Conservation (phyloP, 2,113 vertebrate genomes). For the Cervus canadensis region DNA sequence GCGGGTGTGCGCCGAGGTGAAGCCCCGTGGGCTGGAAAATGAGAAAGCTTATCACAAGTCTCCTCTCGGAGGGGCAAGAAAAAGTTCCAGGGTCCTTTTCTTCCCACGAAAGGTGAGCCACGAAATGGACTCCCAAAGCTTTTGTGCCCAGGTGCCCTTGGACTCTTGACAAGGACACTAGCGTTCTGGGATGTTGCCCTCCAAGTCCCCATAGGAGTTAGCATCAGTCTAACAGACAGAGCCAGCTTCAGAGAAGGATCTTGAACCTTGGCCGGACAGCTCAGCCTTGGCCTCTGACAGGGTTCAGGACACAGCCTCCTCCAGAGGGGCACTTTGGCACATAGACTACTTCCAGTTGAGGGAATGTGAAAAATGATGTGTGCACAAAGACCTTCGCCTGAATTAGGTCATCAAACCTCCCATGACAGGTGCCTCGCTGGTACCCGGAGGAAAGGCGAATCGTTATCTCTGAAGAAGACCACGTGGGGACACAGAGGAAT, state of each 20-base stretch:
- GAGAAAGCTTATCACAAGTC: neutral
- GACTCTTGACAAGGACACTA: neutral
- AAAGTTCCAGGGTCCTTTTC: neutral
- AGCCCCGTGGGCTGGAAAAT: neutral
- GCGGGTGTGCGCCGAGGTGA: rapidly evolving
- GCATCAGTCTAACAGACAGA: neutral
- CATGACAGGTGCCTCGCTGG: neutral
- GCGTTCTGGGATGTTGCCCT: neutral
- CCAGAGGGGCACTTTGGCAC: neutral
- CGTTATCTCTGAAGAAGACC: neutral
- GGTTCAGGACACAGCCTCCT: neutral
- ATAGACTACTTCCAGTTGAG: neutral
- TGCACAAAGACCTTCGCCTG: neutral
- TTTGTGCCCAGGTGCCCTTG: rapidly evolving
- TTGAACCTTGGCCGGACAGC: neutral
- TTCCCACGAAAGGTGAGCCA: neutral
- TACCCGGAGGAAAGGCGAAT: neutral
- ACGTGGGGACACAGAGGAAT: neutral
- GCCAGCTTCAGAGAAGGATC: neutral
- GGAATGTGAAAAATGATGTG: neutral
- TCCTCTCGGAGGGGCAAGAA: neutral
- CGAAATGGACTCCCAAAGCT: neutral
- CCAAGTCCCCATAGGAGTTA: neutral
- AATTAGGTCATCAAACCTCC: neutral
- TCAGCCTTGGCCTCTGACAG: neutral